phyloP scores from a whole-genome alignment of 2,113 vertebrate species.

The Myotis yumanensis region DNA sequence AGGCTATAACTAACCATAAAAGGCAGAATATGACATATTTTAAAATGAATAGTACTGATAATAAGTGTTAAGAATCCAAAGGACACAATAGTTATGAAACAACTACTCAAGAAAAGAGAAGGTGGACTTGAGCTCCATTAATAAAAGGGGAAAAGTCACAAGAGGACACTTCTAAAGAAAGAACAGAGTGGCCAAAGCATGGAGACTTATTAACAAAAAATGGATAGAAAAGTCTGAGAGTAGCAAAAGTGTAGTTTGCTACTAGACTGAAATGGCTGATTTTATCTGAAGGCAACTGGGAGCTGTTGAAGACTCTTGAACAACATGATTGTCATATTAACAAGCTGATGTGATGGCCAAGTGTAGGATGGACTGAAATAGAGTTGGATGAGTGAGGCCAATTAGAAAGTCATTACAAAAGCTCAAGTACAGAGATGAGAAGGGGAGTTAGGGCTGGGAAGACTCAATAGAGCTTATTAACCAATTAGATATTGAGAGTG shows the following conservation, averaged over 20 bases:
- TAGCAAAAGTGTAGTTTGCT: neutral
- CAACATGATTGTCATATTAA: neutral
- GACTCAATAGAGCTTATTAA: neutral
- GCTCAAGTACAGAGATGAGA: neutral
- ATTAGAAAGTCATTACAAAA: neutral
- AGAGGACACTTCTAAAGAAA: neutral
- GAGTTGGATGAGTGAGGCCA: neutral
- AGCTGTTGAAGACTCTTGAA: neutral
- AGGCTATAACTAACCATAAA: neutral
- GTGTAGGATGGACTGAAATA: neutral
- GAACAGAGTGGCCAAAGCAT: neutral
- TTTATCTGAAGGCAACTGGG: neutral
- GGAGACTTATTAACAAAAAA: neutral
- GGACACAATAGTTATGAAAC: neutral
- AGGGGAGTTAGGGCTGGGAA: neutral
- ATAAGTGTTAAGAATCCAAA: neutral
- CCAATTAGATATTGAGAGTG: neutral
- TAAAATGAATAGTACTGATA: neutral
- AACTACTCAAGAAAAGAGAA: neutral
- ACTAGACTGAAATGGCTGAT: neutral
- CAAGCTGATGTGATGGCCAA: neutral
- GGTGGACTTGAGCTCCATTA: neutral
- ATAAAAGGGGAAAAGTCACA: neutral
- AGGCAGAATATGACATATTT: neutral
- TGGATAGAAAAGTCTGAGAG: neutral